Percentiles rank a stretch among this genome's conserved stretches.
Conservation (phyloP, 2,797 vertebrate species). For the Tauraco hartlaubi region DNA sequence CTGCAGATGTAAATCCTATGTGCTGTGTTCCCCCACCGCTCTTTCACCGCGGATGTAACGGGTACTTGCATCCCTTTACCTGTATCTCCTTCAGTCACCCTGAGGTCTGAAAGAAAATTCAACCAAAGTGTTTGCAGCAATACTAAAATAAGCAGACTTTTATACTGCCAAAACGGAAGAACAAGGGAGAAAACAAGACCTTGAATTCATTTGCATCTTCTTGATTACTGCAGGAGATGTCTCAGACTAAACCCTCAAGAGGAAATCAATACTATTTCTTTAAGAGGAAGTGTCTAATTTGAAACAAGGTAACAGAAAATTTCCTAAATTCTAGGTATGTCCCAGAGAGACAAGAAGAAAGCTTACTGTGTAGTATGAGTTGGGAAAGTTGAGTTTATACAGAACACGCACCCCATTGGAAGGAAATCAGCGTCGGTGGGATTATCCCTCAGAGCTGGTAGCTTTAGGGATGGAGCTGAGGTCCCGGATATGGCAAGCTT, state of each 20-base stretch:
- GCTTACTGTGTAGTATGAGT: background rate
- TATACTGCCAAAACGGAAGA: background rate
- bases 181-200: background rate
- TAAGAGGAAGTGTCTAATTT: background rate
- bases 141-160: background rate
- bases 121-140: background rate
- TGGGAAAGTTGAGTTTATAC: background rate
- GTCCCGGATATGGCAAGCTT: background rate
- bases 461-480: background rate
- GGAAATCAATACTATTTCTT: background rate
- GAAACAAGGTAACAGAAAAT: background rate
- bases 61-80: background rate
- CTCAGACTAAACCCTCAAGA: background rate
- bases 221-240: background rate
- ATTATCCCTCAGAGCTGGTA: background rate
- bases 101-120: background rate
- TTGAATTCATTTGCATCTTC: background rate
- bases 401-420: accelerated
- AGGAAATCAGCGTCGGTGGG: background rate
- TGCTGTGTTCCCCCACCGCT: background rate
- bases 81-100: background rate
- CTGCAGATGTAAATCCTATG: background rate
- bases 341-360: background rate
- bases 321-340: background rate
- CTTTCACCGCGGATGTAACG: background rate